Evolutionary conservation across 2,888 invertebrate species (phyloP).

Genomic region (Drosophila anceps): DNA sequence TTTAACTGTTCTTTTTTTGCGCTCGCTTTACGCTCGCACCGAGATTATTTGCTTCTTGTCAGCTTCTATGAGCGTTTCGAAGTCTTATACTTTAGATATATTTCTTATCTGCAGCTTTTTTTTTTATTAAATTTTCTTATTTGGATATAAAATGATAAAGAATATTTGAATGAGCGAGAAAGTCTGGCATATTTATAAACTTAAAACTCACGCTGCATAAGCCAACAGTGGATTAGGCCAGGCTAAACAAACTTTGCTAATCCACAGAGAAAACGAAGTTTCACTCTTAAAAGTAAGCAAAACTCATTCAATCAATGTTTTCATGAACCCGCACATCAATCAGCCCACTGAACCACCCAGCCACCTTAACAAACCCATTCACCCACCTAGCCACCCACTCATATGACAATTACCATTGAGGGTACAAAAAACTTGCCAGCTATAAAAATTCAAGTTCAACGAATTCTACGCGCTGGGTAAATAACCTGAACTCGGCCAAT

Average conservation of each 20-base stretch:
- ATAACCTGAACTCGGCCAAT: conserved; percentile 63
- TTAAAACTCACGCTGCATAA: background rate
- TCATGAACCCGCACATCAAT: background rate
- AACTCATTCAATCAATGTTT: conserved; percentile 10
- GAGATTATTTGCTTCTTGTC: conserved; percentile 21
- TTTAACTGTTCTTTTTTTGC: conserved; percentile 47
- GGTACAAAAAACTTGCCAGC: conserved; percentile 49
- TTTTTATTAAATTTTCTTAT: too few species aligned
- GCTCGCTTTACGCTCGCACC: conserved; percentile 11
- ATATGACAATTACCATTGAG: conserved; percentile 26
- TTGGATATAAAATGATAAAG: too few species aligned
- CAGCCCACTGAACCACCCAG: background rate
- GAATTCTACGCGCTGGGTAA: conserved; percentile 71
- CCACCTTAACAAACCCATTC: background rate
- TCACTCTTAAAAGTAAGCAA: background rate
- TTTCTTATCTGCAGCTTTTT: background rate
- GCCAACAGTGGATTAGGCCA: background rate
- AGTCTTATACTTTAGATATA: conserved; percentile 35
- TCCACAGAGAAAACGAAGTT: conserved; percentile 1
- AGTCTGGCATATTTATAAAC: background rate
- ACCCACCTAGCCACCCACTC: conserved; percentile 3
- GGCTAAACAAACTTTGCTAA: background rate
- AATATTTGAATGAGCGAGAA: too few species aligned
- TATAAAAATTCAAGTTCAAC: conserved; percentile 72
- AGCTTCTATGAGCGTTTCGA: conserved; percentile 17